Percentiles rank a stretch among this genome's conserved stretches.
phyloP scores from a whole-genome alignment of 2,113 vertebrate species.

The Nerophis ophidion region DNA sequence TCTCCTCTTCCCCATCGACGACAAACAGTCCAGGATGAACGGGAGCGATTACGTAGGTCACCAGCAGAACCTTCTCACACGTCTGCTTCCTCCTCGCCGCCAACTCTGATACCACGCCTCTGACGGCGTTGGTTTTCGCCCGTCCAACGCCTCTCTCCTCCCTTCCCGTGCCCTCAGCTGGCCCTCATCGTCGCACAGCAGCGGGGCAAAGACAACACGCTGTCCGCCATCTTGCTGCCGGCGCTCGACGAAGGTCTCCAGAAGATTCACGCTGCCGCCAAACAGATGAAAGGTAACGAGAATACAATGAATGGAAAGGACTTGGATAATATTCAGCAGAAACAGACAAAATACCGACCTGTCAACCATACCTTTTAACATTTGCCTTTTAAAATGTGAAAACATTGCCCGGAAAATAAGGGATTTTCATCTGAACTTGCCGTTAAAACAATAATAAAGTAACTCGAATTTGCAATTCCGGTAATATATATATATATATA shows the following conservation, averaged over 20 bases:
- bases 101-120: background rate
- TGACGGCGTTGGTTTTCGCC: background rate
- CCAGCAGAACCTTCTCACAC: background rate
- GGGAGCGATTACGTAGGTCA: slow-evolving; percentile 80
- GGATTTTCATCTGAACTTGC: no score
- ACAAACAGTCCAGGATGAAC: slow-evolving; percentile 79
- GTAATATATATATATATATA: no score
- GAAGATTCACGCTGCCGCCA: slow-evolving; percentile 81
- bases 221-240: slow-evolving; percentile 82
- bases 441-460: no score
- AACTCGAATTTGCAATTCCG: no score
- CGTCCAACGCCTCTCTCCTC: background rate
- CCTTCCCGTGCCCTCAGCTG: slow-evolving; percentile 66
- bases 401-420: no score
- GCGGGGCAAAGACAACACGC: slow-evolving; percentile 76
- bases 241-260: slow-evolving; percentile 85
- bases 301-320: no score
- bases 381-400: no score
- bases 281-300: slow-evolving; percentile 74
- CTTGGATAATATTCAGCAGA: no score
- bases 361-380: no score
- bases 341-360: no score
- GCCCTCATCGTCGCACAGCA: slow-evolving; percentile 86
- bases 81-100: background rate
- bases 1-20: slow-evolving; percentile 84